Conservation (phyloP, 2,797 vertebrate genomes). For the Enteromius afrohamiltoni region DNA sequence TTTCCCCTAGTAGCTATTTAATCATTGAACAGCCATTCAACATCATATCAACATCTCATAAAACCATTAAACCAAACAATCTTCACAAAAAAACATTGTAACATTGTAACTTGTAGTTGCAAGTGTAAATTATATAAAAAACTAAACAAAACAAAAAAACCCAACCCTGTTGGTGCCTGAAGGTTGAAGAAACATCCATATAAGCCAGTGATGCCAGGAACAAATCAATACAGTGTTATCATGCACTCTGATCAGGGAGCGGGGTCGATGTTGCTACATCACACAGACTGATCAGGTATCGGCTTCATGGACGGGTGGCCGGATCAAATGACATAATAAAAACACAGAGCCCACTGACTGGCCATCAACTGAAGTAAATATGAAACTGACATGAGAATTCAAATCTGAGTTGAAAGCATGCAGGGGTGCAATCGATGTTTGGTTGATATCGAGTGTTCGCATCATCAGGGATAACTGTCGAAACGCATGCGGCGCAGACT, state of each 20-base stretch:
- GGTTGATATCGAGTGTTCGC: constrained; percentile 14
- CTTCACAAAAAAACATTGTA: too few relatives aligned
- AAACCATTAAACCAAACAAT: too few relatives aligned
- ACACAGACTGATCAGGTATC: constrained; percentile 69
- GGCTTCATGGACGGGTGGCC: constrained; percentile 66
- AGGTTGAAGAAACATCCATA: constrained; percentile 18
- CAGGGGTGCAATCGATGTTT: constrained; percentile 21
- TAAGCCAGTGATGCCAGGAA: constrained; percentile 58
- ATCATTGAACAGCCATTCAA: too few relatives aligned
- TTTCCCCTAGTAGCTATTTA: too few relatives aligned
- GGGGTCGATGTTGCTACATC: constrained; percentile 37
- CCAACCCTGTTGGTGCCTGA: background rate
- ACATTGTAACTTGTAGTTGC: too few relatives aligned
- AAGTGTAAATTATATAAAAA: background rate
- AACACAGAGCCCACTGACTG: constrained; percentile 69
- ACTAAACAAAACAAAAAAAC: background rate
- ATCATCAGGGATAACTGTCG: constrained; percentile 26
- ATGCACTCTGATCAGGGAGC: constrained; percentile 72
- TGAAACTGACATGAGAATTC: constrained; percentile 56
- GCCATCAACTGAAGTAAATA: constrained; percentile 65
- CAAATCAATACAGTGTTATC: constrained; percentile 71
- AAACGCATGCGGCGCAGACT: constrained; percentile 13
- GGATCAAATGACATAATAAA: constrained; percentile 79
- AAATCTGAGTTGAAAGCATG: constrained; percentile 50
- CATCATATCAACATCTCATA: too few relatives aligned